phyloP scores from a whole-genome alignment of 2,113 vertebrate genomes.

The Tiliqua scincoides region DNA sequence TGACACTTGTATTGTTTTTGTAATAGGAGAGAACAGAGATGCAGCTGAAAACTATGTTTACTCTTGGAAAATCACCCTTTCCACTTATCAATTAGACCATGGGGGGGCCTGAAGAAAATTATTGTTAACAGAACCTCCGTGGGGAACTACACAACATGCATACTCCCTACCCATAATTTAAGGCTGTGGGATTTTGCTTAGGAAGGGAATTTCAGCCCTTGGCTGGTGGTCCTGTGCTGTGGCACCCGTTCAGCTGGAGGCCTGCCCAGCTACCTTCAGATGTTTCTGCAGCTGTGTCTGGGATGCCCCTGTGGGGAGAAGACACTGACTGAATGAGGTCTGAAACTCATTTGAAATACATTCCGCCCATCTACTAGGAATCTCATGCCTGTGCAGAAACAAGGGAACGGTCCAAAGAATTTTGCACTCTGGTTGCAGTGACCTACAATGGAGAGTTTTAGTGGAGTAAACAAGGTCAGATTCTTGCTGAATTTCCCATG shows the following conservation, averaged over 20 bases:
- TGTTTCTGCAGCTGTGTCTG: neutral
- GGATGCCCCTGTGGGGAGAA: neutral
- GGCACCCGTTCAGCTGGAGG: neutral
- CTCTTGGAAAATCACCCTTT: neutral
- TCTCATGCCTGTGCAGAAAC: neutral
- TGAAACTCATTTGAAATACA: neutral
- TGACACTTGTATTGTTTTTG: conserved; percentile 6
- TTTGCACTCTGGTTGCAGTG: neutral
- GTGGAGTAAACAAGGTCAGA: neutral
- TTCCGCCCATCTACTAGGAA: neutral
- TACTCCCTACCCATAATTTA: neutral
- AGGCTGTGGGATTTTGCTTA: neutral
- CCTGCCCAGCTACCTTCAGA: conserved; percentile 6
- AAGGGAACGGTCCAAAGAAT: neutral
- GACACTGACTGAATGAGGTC: neutral
- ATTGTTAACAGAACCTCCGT: conserved; percentile 7
- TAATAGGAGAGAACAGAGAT: neutral
- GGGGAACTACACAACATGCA: neutral
- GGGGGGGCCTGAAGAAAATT: neutral
- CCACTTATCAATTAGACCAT: neutral
- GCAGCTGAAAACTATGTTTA: conserved; percentile 15
- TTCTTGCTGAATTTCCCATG: neutral
- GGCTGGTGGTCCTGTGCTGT: neutral
- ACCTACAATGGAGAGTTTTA: neutral
- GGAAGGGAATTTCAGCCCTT: neutral